Percentiles rank a stretch among this genome's conserved stretches.
Conservation (phyloP, 2,113 vertebrate species). For the Strix uralensis region DNA sequence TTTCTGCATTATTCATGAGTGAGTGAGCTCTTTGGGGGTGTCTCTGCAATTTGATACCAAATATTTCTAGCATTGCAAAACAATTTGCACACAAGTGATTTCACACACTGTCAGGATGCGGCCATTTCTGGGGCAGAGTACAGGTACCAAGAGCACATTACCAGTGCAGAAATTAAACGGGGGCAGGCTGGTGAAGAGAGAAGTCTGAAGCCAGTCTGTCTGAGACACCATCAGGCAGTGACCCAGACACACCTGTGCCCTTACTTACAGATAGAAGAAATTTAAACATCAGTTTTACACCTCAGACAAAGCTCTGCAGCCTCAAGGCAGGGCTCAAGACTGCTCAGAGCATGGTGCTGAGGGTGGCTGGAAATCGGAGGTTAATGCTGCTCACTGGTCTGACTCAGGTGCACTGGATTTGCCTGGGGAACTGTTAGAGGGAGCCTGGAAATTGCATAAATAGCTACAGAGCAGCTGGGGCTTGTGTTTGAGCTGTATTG, state of each 20-base stretch:
- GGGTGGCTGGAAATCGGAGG: accelerated
- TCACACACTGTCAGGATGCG: neutral
- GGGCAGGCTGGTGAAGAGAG: neutral
- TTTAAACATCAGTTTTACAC: neutral
- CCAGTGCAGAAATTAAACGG: accelerated
- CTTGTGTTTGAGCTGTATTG: too few relatives aligned
- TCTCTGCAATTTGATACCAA: neutral
- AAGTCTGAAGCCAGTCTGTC: neutral
- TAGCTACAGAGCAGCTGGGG: neutral
- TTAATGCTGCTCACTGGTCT: accelerated
- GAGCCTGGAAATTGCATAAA: neutral
- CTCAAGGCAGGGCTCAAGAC: accelerated
- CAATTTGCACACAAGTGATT: neutral
- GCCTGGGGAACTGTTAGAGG: neutral
- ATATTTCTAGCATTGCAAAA: neutral
- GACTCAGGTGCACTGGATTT: neutral
- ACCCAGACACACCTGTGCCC: neutral
- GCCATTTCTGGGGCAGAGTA: neutral
- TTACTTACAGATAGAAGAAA: neutral
- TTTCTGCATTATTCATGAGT: conserved; percentile 14
- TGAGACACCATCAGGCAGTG: neutral
- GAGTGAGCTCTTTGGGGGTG: neutral
- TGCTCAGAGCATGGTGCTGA: neutral
- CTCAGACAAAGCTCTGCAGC: neutral
- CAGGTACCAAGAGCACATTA: neutral